Evolutionary conservation across 2,797 vertebrate genomes (phyloP).

Genomic region (Pipistrellus pygmaeus): DNA sequence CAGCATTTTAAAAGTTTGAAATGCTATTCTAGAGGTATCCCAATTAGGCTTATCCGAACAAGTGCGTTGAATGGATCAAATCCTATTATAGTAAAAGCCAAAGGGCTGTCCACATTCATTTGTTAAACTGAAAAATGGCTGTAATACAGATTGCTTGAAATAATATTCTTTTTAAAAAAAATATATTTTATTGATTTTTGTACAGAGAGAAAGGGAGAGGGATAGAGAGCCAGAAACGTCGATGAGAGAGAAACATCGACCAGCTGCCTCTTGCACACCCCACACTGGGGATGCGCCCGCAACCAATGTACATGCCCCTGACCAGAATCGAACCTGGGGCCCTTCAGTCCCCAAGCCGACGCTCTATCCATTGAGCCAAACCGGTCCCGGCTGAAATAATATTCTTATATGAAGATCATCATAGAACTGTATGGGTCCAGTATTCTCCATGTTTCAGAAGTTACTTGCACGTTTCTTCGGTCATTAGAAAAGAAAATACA

Average conservation of each 20-base stretch:
- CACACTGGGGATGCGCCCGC: too few relatives aligned
- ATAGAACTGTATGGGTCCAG: not conserved
- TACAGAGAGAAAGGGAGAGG: too few relatives aligned
- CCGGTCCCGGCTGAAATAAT: too few relatives aligned
- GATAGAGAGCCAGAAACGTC: too few relatives aligned
- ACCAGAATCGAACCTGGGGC: too few relatives aligned
- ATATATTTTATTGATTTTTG: too few relatives aligned
- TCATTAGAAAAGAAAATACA: not conserved
- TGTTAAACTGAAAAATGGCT: not conserved
- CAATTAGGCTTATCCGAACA: not conserved
- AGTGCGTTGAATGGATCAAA: not conserved
- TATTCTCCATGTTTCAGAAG: not conserved
- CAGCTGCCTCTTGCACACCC: too few relatives aligned
- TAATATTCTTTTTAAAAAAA: not conserved
- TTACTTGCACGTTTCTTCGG: not conserved
- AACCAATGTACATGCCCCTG: too few relatives aligned
- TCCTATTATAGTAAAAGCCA: not conserved
- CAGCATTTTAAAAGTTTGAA: constrained; percentile 48
- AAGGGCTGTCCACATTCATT: not conserved
- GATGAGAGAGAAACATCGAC: too few relatives aligned
- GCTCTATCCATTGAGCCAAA: too few relatives aligned
- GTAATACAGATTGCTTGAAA: not conserved
- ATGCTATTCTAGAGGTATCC: not conserved
- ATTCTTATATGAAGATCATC: not conserved
- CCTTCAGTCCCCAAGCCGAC: too few relatives aligned